phyloP scores from a whole-genome alignment of 64 coral and sea anemone genomes.

The Catalaphyllia jardinei region DNA sequence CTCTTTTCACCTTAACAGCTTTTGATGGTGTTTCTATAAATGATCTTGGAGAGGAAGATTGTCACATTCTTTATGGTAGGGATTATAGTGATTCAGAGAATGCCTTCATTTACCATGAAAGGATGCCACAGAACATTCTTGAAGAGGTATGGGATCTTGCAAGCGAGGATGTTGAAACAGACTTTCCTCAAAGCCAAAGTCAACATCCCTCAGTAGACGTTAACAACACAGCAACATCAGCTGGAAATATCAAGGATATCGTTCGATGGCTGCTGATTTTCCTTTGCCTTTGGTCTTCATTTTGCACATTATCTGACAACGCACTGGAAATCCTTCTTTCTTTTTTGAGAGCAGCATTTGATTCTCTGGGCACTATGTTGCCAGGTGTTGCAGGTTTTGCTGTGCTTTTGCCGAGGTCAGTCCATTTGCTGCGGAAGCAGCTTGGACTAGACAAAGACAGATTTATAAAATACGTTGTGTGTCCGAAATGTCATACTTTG shows the following conservation, averaged over 20 bases:
- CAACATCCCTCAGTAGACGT: too few species aligned
- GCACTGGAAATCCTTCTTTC: conserved; percentile 45
- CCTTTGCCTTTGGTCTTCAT: conserved; percentile 51
- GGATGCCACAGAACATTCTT: too few species aligned
- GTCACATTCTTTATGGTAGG: too few species aligned
- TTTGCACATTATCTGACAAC: conserved; percentile 48
- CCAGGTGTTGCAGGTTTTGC: conserved; percentile 12
- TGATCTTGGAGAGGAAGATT: too few species aligned
- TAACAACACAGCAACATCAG: too few species aligned
- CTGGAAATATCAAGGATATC: not conserved
- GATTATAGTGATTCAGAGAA: too few species aligned
- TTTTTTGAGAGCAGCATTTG: conserved; percentile 31
- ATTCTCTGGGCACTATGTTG: conserved; percentile 7
- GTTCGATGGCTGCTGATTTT: conserved; percentile 28
- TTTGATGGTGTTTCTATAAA: too few species aligned
- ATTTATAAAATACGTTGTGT: conserved; percentile 81
- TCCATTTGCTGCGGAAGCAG: conserved; percentile 3
- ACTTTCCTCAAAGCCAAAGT: too few species aligned
- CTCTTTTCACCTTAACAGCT: too few species aligned
- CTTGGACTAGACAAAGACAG: conserved; percentile 42
- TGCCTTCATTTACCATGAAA: too few species aligned
- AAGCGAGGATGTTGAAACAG: too few species aligned
- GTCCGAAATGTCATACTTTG: conserved; percentile 31
- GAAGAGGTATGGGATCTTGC: too few species aligned
- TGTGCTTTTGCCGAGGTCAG: not conserved